Evolutionary conservation across 1,140 invertebrate genomes (phyloP).

Genomic region (Bicyclus anynana): DNA sequence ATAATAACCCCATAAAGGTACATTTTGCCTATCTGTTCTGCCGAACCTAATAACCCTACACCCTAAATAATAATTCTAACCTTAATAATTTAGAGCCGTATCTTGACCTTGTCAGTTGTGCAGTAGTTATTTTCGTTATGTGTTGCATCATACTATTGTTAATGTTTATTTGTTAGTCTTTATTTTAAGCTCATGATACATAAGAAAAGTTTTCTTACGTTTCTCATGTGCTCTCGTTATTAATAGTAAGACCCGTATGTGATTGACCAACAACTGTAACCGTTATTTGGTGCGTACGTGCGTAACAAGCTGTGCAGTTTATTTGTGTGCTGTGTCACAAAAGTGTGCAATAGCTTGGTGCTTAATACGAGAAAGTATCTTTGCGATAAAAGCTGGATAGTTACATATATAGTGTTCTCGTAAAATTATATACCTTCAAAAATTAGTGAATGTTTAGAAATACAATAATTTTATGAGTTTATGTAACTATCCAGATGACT

Average conservation of each 20-base stretch:
- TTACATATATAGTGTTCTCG: conserved; percentile 30
- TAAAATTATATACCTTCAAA: not conserved
- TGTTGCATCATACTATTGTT: conserved; percentile 55
- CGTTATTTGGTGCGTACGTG: conserved; percentile 68
- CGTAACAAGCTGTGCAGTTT: conserved; percentile 72
- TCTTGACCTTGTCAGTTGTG: conserved; percentile 50
- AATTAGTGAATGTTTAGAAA: not conserved
- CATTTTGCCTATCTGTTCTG: conserved; percentile 58
- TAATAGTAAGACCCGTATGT: conserved; percentile 32
- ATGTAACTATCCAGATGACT: conserved; percentile 58
- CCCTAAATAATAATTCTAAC: conserved; percentile 31
- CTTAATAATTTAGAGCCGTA: conserved; percentile 51
- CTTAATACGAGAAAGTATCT: conserved; percentile 56
- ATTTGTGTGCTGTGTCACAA: conserved; percentile 62
- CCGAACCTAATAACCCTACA: conserved; percentile 59
- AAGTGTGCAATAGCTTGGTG: conserved; percentile 68
- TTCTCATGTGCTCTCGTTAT: conserved; percentile 33
- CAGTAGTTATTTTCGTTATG: conserved; percentile 65
- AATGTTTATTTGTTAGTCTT: conserved; percentile 57
- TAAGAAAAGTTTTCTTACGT: conserved; percentile 41
- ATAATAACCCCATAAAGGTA: conserved; percentile 53
- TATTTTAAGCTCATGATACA: conserved; percentile 34
- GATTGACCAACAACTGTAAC: conserved; percentile 39
- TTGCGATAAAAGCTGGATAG: conserved; percentile 48
- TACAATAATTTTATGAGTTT: not conserved